Conservation (phyloP, 2,113 vertebrate species). For the Antechinus stuartii region DNA sequence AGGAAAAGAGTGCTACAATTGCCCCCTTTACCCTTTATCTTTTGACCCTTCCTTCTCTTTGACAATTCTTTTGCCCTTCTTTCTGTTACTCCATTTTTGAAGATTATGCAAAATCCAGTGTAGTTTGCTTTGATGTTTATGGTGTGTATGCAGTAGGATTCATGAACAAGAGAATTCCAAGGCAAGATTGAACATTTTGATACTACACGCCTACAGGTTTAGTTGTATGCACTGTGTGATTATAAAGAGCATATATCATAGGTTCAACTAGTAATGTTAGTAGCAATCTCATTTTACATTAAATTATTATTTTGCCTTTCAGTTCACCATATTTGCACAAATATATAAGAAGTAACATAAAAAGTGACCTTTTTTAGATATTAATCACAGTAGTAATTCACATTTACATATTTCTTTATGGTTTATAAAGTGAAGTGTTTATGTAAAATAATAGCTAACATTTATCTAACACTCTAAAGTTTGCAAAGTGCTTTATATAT, state of each 20-base stretch:
- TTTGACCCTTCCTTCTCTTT: no score
- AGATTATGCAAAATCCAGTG: slow-evolving; percentile 49
- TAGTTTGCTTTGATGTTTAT: slow-evolving; percentile 37
- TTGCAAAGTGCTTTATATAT: background rate
- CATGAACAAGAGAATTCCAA: slow-evolving; percentile 47
- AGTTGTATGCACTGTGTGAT: background rate
- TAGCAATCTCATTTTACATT: background rate
- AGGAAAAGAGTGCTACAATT: slow-evolving; percentile 71
- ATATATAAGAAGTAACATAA: background rate
- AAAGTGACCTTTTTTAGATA: background rate
- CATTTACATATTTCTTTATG: background rate
- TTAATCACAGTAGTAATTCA: background rate
- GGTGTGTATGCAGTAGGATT: slow-evolving; percentile 4
- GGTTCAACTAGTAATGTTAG: background rate
- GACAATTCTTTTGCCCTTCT: slow-evolving; percentile 58
- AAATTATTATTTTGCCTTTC: background rate
- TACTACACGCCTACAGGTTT: background rate
- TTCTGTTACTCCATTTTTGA: slow-evolving; percentile 67
- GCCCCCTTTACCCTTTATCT: slow-evolving; percentile 71
- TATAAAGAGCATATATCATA: background rate
- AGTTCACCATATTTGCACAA: background rate
- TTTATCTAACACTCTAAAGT: background rate
- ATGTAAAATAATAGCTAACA: background rate
- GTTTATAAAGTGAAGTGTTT: background rate
- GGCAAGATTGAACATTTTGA: slow-evolving; percentile 1